These are phyloP conservation scores for Protodeltote pygarga DNA, from an alignment of 2,888 invertebrate genomes.

Conservation along the genomic window DNA sequence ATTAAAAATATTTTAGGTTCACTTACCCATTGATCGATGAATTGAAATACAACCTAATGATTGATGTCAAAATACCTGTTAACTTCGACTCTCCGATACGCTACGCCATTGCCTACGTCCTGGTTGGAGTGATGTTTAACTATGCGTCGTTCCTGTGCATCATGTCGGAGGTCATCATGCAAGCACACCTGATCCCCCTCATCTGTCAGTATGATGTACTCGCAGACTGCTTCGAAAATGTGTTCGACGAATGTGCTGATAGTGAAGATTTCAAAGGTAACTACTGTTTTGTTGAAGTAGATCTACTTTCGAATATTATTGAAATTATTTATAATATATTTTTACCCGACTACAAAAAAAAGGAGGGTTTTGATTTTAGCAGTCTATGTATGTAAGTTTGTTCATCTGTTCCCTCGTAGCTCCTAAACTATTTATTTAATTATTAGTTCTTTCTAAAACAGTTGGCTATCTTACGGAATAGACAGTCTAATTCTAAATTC, in stretches of 20 bases:
- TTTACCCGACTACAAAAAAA: too few relatives aligned
- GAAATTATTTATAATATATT: too few relatives aligned
- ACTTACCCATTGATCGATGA: constrained; percentile 70
- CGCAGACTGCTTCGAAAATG: constrained; percentile 69
- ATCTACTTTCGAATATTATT: too few relatives aligned
- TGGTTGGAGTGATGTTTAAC: constrained; percentile 56
- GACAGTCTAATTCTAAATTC: too few relatives aligned
- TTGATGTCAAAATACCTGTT: constrained; percentile 62
- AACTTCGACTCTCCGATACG: constrained; percentile 50
- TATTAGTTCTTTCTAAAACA: too few relatives aligned
- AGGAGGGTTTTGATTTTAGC: too few relatives aligned
- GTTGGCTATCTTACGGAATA: too few relatives aligned
- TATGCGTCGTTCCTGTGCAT: constrained; percentile 68
- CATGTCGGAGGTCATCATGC: constrained; percentile 70
- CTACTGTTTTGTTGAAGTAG: too few relatives aligned
- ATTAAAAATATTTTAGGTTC: constrained; percentile 55
- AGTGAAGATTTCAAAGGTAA: constrained; percentile 54
- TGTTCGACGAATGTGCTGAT: constrained; percentile 62
- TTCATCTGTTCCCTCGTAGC: too few relatives aligned
- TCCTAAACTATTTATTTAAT: too few relatives aligned
- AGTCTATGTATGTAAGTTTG: too few relatives aligned
- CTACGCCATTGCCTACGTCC: constrained; percentile 60
- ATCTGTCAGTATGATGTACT: constrained; percentile 71
- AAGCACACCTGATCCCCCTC: constrained; percentile 68
- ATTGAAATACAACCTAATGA: constrained; percentile 69